A percentile compares a stretch with the other conserved stretches of the same genome.
phyloP scores from a whole-genome alignment of 2,113 vertebrate species.

The Trinectes maculatus region DNA sequence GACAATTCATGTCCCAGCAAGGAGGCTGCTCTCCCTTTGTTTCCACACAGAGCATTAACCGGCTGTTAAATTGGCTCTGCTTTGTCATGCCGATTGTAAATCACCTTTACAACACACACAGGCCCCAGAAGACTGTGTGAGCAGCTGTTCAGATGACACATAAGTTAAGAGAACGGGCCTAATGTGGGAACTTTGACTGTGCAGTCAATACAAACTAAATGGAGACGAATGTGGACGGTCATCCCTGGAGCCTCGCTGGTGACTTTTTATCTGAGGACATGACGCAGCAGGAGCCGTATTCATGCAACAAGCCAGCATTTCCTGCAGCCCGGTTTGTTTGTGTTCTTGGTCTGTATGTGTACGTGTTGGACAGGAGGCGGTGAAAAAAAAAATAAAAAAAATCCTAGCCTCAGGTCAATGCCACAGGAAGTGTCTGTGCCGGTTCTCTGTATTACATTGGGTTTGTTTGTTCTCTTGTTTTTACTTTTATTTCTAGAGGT shows the following conservation, averaged over 20 bases:
- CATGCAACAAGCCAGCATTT: neutral
- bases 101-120: constrained; percentile 28
- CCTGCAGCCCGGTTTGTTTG: constrained; percentile 10
- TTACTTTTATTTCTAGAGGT: constrained; percentile 43
- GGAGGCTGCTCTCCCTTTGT: constrained; percentile 4
- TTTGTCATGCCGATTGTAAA: constrained; percentile 17
- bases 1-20: neutral
- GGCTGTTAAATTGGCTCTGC: constrained; percentile 21
- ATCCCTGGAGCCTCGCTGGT: neutral
- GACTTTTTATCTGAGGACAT: neutral
- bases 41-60: constrained; percentile 17
- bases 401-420: constrained; percentile 41
- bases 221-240: neutral
- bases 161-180: constrained; percentile 3
- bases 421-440: constrained; percentile 42
- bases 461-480: constrained; percentile 37
- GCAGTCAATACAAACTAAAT: constrained; percentile 14
- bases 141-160: constrained; percentile 45
- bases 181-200: neutral
- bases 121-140: neutral
- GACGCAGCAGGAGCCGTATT: constrained; percentile 1
- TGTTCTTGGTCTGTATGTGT: constrained; percentile 33
- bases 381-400: constrained; percentile 8
- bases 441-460: constrained; percentile 43
- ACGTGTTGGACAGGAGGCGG: constrained; percentile 6